phyloP scores from a whole-genome alignment of 2,113 vertebrate genomes.

The Peromyscus californicus region DNA sequence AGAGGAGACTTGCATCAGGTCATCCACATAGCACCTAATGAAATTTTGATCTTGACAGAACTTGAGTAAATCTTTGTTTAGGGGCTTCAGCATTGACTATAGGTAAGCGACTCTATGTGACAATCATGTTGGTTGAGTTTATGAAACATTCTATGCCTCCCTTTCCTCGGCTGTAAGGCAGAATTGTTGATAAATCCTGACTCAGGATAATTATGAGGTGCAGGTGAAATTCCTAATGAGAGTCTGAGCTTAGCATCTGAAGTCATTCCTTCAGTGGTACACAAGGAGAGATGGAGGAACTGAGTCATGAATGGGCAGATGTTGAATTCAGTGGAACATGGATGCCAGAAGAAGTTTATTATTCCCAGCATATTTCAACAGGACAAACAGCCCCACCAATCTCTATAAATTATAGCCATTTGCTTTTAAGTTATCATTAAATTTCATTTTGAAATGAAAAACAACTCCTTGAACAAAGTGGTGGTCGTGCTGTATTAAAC shows the following conservation, averaged over 20 bases:
- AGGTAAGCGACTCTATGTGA: neutral
- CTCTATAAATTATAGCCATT: neutral
- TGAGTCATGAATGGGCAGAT: neutral
- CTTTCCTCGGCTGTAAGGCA: neutral
- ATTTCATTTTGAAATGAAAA: neutral
- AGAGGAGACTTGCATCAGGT: neutral
- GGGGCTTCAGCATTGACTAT: neutral
- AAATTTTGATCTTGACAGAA: neutral
- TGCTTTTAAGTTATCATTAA: neutral
- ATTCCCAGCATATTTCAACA: neutral
- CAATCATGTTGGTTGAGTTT: neutral
- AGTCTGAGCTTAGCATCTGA: neutral
- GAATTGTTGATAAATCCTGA: neutral
- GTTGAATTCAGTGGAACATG: neutral
- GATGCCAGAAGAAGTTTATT: neutral
- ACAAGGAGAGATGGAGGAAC: neutral
- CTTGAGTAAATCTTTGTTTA: neutral
- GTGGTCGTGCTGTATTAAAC: neutral
- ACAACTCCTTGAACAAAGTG: neutral
- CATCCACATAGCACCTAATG: neutral
- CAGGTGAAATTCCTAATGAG: neutral
- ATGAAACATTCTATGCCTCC: neutral
- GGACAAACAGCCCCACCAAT: neutral
- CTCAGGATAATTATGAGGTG: neutral
- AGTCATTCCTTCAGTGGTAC: neutral